Base-by-base conservation (phyloP, 2,888 invertebrate species). In the Eulithis testata region DNA sequence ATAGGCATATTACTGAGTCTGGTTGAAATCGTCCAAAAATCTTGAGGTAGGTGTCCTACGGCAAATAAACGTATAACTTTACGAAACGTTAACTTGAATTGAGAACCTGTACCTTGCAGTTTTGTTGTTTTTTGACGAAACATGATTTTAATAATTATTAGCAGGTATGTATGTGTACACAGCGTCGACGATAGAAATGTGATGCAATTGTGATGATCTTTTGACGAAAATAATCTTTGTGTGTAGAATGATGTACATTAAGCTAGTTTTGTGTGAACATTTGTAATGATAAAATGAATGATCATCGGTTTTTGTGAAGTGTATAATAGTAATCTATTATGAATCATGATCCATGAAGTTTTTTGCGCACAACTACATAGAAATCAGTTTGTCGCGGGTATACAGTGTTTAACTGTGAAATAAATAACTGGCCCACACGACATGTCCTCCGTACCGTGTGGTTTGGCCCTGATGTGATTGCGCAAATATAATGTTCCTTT, bases 141-240 rank as follows among this genome's bases (percentile, higher is more conserved):
- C 49, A 21, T 49, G 27, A 47, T n/a, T 27, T n/a, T 44, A 49
- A 12, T 45, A 36, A 40, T 31, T 54, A 40, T 21, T 21, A 21
- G 21, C 21, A 21, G 21, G 40, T 40, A 40, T 5, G 40, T 40
- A 8, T 40, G 40, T 40, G 40, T 40, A 49, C 31, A 52, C 37
- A 50, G 57, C 64, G 67, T 66, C 66, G 67, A 66, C 59, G 59
- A 60, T 60, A 47, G 50, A 60, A 60, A 60, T 63, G 67, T 67
- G 66, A 62, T 66, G 65, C 65, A 45, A 58, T 62, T 66, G 65
- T 66, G 66, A 66, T 66, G 66, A 55, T 60, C 14, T 63, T 64
- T 63, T 60, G 66, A 66, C 60, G 60, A 66, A 63, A 66, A 60
- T 57, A 11, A 31, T 31, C 31, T 47, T n/a, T 60, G 36, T 63